Conservation (phyloP, 1,140 invertebrate species). For the Anthonomus grandis region DNA sequence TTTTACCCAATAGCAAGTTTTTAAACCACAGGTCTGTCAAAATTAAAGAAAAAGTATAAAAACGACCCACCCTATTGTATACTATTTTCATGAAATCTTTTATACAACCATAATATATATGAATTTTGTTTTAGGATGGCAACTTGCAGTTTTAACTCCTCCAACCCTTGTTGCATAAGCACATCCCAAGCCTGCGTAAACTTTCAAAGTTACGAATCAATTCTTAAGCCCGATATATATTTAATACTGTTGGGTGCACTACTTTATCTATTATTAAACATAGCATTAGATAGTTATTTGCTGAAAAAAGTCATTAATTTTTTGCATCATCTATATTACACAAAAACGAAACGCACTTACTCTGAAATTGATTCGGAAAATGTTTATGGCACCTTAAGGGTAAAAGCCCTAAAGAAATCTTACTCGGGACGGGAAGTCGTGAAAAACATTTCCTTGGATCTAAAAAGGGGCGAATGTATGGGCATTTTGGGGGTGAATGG, state of each 20-base stretch:
- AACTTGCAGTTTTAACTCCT: too few relatives aligned
- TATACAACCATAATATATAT: too few relatives aligned
- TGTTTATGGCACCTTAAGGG: conserved; percentile 20
- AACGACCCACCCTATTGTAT: too few relatives aligned
- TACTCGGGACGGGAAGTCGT: conserved; percentile 24
- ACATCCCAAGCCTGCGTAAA: not conserved
- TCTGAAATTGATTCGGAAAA: not conserved
- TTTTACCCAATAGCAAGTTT: too few relatives aligned
- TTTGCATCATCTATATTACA: too few relatives aligned
- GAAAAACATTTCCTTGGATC: conserved; percentile 14
- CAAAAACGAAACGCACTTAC: not conserved
- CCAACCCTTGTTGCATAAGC: conserved; percentile 13
- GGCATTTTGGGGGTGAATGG: conserved; percentile 76
- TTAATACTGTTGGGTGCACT: conserved; percentile 11
- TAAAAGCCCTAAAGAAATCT: conserved; percentile 20
- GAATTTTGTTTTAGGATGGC: not conserved
- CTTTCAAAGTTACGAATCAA: conserved; percentile 2
- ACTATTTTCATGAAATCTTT: too few relatives aligned
- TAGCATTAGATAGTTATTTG: conserved; percentile 18
- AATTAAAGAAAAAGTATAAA: too few relatives aligned
- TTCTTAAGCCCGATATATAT: conserved; percentile 10
- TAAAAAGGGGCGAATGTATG: conserved; percentile 72
- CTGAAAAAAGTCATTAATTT: not conserved
- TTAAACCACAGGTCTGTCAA: too few relatives aligned
- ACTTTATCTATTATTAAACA: conserved; percentile 24